Evolutionary conservation across 2,797 vertebrate genomes (phyloP).

Genomic region (Girardinus metallicus): DNA sequence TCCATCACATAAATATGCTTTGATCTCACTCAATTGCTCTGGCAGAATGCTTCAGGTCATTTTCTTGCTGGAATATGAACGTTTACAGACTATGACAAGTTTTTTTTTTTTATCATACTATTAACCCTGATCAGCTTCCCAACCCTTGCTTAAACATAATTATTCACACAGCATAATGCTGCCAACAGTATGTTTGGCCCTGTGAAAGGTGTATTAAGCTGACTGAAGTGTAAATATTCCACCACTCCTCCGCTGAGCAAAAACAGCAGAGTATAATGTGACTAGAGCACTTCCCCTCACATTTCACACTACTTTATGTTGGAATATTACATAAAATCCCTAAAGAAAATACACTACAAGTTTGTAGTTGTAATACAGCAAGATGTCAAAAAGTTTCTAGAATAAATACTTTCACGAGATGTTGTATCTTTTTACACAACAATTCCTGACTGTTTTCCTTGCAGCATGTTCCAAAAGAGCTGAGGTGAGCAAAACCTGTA

Average conservation of each 20-base stretch:
- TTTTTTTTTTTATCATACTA: background rate
- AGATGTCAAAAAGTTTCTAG: background rate
- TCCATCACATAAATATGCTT: background rate
- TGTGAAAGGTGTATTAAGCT: background rate
- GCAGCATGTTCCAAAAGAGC: background rate
- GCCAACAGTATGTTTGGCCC: background rate
- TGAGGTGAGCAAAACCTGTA: background rate
- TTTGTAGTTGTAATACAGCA: background rate
- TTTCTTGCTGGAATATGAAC: background rate
- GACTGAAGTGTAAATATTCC: background rate
- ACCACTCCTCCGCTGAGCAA: too few species aligned
- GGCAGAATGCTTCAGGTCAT: background rate
- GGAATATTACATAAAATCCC: background rate
- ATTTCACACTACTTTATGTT: background rate
- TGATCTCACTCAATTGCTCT: background rate
- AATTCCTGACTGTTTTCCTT: background rate
- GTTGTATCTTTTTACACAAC: background rate
- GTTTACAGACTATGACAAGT: background rate
- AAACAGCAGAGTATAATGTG: background rate
- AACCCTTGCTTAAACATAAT: background rate
- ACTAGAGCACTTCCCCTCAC: background rate
- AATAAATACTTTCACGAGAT: background rate
- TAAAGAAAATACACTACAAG: background rate
- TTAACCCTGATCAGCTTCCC: background rate
- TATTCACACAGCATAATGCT: background rate